phyloP scores from a whole-genome alignment of 1,140 invertebrate genomes.

The Lepidurus arcticus region DNA sequence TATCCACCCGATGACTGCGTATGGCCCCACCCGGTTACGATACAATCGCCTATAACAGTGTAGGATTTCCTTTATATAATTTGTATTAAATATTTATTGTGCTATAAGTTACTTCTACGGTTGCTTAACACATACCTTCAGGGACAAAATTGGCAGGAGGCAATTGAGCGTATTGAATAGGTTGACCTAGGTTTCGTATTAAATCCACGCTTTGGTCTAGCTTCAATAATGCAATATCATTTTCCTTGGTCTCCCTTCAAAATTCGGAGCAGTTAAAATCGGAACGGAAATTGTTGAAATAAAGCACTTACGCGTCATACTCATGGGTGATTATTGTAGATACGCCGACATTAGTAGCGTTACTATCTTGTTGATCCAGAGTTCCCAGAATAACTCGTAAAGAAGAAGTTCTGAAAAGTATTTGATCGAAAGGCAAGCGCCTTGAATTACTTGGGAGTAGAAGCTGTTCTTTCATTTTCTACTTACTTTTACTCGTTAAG shows the following conservation, averaged over 20 bases:
- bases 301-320: background rate
- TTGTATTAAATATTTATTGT: background rate
- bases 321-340: slow-evolving; percentile 2
- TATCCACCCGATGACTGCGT: background rate
- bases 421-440: background rate
- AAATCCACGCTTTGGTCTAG: background rate
- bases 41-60: slow-evolving; percentile 3
- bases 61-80: too few species aligned
- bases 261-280: background rate
- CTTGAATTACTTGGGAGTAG: background rate
- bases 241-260: slow-evolving; percentile 6
- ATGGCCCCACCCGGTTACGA: slow-evolving; percentile 30
- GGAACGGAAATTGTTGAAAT: background rate
- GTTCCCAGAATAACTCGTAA: slow-evolving; percentile 2
- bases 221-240: slow-evolving; percentile 24
- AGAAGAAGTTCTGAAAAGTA: slow-evolving; percentile 20
- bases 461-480: background rate
- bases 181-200: background rate
- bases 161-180: background rate
- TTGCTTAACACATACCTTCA: background rate
- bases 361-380: background rate
- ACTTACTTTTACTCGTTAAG: background rate
- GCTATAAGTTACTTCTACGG: background rate
- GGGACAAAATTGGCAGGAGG: background rate
- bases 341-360: slow-evolving; percentile 27